Conservation (phyloP, 2,888 invertebrate species). For the Ophion ventricosus region DNA sequence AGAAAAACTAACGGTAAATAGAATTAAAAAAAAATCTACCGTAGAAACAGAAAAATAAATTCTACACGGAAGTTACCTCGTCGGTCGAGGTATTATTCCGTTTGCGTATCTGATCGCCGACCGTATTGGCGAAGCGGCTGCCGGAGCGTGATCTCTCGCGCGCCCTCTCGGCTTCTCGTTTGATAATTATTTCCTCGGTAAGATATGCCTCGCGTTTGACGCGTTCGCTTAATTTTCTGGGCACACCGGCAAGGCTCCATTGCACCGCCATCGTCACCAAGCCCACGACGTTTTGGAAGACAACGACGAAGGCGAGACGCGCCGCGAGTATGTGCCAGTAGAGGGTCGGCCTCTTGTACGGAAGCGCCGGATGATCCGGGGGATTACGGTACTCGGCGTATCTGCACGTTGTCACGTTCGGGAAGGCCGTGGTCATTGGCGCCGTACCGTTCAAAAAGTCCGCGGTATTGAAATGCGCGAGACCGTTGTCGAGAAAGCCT, state of each 20-base stretch:
- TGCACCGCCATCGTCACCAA: constrained; percentile 89
- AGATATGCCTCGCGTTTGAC: constrained; percentile 90
- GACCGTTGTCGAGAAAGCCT: constrained; percentile 88
- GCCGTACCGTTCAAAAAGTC: constrained; percentile 85
- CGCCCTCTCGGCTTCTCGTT: constrained; percentile 87
- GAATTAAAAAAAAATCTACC: neutral
- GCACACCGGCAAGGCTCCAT: constrained; percentile 91
- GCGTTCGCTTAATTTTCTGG: constrained; percentile 88
- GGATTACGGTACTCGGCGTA: constrained; percentile 95
- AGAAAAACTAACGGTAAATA: neutral
- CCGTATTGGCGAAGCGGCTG: constrained; percentile 62
- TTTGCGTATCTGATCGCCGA: constrained; percentile 68
- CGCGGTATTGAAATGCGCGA: constrained; percentile 87
- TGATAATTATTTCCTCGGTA: constrained; percentile 90
- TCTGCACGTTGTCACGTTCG: constrained; percentile 82
- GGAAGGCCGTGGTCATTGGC: constrained; percentile 77
- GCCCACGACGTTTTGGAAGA: constrained; percentile 89
- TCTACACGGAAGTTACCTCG: constrained; percentile 41
- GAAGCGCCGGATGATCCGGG: constrained; percentile 84
- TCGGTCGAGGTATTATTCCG: constrained; percentile 47
- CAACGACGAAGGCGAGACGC: constrained; percentile 94
- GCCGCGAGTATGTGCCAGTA: constrained; percentile 97
- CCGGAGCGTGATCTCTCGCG: constrained; percentile 69
- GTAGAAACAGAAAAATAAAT: neutral
- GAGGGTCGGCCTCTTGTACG: constrained; percentile 89